Evolutionary conservation across 2,113 vertebrate species (phyloP), one percentile per base, ranked within the genome.

Genomic region (Strix uralensis): DNA sequence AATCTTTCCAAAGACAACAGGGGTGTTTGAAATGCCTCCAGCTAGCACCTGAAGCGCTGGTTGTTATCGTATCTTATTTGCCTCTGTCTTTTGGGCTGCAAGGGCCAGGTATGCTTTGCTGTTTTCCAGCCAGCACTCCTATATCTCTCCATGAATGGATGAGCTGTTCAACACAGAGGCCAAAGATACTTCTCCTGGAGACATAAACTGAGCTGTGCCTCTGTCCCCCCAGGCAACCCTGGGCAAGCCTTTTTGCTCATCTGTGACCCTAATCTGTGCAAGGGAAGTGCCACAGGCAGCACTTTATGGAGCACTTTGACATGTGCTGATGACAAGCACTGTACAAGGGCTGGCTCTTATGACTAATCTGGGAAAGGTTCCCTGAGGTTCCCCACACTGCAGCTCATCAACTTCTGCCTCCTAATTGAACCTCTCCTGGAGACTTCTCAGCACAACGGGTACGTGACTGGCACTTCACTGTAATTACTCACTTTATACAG

Each of bases 251-350:
- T 44, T 86, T 44, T 10, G 25, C 73, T 52, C 54, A 57, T 59
- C 84, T 1, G 0, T 38, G 26, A 61, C 82, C 62, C 26, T 38
- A 3, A 5, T 36, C 29, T 21, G 29, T 36, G 46, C 67, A 8
- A 70, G 55, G 36, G 59, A 62, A 59, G 30, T 21, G 46, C 27
- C 2, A 0, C 0, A 0, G 82, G 46, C 42, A 63, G 52, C 77
- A 29, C 75, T 80, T 34, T 34, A 36, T 2, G 4, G 81, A 69
- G 52, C 67, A 18, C 88, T 75, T 32, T 46, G 80, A 44, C 58
- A 57, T 2, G 0, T 23, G 29, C 12, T 6, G 1, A 23, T 69
- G 85, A 77, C 51, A 22, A 86, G 63, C 9, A 4, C 3, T 3
- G 29, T 3, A n/a, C 14, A 3, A 78, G 86, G 47, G 46, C 85